Percentiles rank a stretch among this genome's conserved stretches.
phyloP scores from a whole-genome alignment of 92 coral and sea anemone genomes.

The Pocillopora grandis region DNA sequence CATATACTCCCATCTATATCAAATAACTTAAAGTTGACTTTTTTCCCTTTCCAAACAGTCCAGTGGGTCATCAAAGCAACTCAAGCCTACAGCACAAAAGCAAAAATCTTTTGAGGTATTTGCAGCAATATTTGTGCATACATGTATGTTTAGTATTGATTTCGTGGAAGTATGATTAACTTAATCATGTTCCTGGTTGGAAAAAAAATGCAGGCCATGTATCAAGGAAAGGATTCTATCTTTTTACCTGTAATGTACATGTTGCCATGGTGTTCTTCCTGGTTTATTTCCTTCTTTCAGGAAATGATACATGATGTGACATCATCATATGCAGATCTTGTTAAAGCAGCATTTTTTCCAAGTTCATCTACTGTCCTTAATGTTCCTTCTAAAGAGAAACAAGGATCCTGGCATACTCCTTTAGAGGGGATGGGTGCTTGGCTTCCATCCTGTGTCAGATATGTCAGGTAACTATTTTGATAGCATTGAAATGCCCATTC shows the following conservation, averaged over 20 bases:
- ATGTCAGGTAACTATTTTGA: slow-evolving; percentile 62
- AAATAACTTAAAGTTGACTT: background rate
- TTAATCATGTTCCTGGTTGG: too few relatives aligned
- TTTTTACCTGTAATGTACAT: too few relatives aligned
- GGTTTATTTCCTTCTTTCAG: slow-evolving; percentile 32
- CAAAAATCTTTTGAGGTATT: slow-evolving; percentile 39
- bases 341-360: slow-evolving; percentile 86
- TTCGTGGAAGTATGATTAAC: too few relatives aligned
- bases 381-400: slow-evolving; percentile 47
- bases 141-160: too few relatives aligned
- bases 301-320: slow-evolving; percentile 85
- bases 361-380: slow-evolving; percentile 46
- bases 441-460: slow-evolving; percentile 95
- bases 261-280: background rate
- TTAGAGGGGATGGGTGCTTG: slow-evolving; percentile 91
- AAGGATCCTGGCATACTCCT: slow-evolving; percentile 68
- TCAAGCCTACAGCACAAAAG: slow-evolving; percentile 38
- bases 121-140: background rate
- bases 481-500: too few relatives aligned
- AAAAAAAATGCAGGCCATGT: too few relatives aligned
- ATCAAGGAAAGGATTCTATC: too few relatives aligned
- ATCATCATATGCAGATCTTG: slow-evolving; percentile 73
- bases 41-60: slow-evolving; percentile 3
- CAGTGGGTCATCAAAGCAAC: slow-evolving; percentile 39
- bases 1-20: too few relatives aligned